Percentiles rank a stretch among this genome's conserved stretches.
These are phyloP conservation scores for Coelopa pilipes DNA, from an alignment of 2,888 invertebrate genomes.

Conservation along the genomic window DNA sequence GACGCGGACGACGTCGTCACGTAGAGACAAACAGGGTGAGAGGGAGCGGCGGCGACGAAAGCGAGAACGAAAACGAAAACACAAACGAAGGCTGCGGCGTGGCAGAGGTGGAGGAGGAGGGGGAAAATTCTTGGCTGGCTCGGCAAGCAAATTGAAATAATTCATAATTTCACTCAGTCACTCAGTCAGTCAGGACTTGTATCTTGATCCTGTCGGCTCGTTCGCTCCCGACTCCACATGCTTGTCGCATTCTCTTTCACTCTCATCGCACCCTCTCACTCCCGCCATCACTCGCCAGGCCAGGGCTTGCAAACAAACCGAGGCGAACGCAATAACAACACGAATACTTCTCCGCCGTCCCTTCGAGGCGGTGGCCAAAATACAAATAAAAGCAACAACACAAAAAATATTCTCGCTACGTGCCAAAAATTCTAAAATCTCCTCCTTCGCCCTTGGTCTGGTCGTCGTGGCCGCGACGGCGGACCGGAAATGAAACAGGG, in stretches of 20 bases:
- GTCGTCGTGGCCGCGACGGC: too few species aligned
- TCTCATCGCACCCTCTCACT: neutral
- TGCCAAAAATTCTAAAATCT: slow-evolving; percentile 28
- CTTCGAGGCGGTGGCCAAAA: neutral
- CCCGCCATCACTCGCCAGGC: neutral
- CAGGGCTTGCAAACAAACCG: slow-evolving; percentile 1
- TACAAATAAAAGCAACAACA: slow-evolving; percentile 5
- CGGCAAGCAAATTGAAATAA: slow-evolving; percentile 25
- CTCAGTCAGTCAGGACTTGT: neutral
- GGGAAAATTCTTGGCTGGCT: slow-evolving; percentile 6
- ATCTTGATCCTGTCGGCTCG: slow-evolving; percentile 15
- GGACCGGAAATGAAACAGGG: too few species aligned
- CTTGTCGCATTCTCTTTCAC: too few species aligned
- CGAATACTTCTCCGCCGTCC: neutral
- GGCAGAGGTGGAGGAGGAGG: too few species aligned
- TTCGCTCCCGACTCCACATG: neutral
- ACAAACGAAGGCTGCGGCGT: too few species aligned
- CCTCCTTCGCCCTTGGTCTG: too few species aligned
- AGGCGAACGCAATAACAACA: neutral
- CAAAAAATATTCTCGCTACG: slow-evolving; percentile 18
- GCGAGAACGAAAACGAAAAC: too few species aligned
- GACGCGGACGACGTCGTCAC: too few species aligned
- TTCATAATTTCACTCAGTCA: slow-evolving; percentile 19
- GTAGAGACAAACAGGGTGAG: too few species aligned
- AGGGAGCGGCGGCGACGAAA: too few species aligned